Evolutionary conservation across 2,888 invertebrate genomes (phyloP).

Genomic region (Drosophila anomalata): DNA sequence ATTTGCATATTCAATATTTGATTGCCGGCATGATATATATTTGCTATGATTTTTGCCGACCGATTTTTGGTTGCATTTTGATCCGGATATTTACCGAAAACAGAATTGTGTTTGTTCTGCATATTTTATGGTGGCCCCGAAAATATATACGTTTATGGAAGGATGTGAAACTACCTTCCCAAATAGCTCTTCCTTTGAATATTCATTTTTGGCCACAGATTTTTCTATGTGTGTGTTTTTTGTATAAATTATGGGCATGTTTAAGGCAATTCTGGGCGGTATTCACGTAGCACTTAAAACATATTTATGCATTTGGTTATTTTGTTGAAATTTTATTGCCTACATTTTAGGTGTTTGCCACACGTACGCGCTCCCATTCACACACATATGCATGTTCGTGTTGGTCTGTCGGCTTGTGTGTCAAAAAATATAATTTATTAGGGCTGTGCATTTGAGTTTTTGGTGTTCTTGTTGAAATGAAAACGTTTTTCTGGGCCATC

Average conservation of each 20-base stretch:
- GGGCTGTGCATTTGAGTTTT: slow-evolving; percentile 17
- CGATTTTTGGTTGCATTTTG: slow-evolving; percentile 42
- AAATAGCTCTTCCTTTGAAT: slow-evolving; percentile 5
- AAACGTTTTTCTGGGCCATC: slow-evolving; percentile 11
- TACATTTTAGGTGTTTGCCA: slow-evolving; percentile 33
- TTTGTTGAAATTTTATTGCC: slow-evolving; percentile 46
- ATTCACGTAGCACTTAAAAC: slow-evolving; percentile 41
- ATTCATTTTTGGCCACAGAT: slow-evolving; percentile 26
- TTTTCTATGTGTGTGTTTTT: slow-evolving; percentile 11
- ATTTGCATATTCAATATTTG: slow-evolving; percentile 35
- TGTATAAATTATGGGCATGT: slow-evolving; percentile 57
- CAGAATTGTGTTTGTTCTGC: slow-evolving; percentile 44
- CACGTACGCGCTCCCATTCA: slow-evolving; percentile 5
- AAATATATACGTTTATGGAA: neutral
- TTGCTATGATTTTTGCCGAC: slow-evolving; percentile 35
- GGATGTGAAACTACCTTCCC: neutral
- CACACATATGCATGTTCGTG: neutral
- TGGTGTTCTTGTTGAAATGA: slow-evolving; percentile 14
- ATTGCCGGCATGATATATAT: slow-evolving; percentile 38
- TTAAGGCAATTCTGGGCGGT: slow-evolving; percentile 40
- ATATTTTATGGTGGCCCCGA: slow-evolving; percentile 33
- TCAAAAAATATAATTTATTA: slow-evolving; percentile 44
- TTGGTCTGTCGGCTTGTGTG: slow-evolving; percentile 14
- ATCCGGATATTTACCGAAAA: slow-evolving; percentile 19
- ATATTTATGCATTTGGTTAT: slow-evolving; percentile 54